Evolutionary conservation across 2,888 invertebrate species (phyloP), one percentile per base, ranked within the genome.

Genomic region (Megastigmus dorsalis): DNA sequence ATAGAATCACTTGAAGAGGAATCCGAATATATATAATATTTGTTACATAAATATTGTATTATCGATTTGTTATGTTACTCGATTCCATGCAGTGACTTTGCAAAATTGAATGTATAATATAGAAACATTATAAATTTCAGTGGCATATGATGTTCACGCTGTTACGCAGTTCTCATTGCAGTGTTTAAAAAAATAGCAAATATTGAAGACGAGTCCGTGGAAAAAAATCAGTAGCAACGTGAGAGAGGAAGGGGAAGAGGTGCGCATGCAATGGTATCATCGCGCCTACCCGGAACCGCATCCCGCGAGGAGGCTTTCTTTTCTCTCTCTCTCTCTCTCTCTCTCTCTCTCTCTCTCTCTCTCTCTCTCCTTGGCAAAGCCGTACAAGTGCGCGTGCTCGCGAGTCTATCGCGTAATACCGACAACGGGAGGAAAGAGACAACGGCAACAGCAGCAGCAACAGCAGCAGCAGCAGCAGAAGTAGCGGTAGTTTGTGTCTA

Each of bases 251-350:
- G n/a, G 15, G 10, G n/a, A 9, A 41, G 1, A 45, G 48, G n/a
- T 30, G 15, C n/a, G n/a, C n/a, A n/a, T n/a, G n/a, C n/a, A n/a
- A n/a, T 38, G 1, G 23, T 18, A 30, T 45, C 55, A 57, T 50
- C 59, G 41, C 59, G 41, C 28, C 15, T 23, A 48, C 45, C 20
- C 62, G 54, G 71, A 72, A 65, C n/a, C n/a, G 54, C 62, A 36
- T n/a, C 38, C 36, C 18, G 30, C 20, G 4, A 18, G 41, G 18
- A 30, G 7, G 36, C 62, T 60, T 69, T 52, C 26, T n/a, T 33
- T 13, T 28, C 33, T 18, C 18, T 48, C 1, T 18, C 30, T 30
- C 43, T 23, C 1, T 15, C 28, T 26, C 26, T 10, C 1, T 18
- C 30, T 30, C 43, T 23, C 1, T 15, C 28, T 26, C 26, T 33